Conservation (phyloP, 2,797 vertebrate genomes). For the Alcedo quadribrachys region DNA sequence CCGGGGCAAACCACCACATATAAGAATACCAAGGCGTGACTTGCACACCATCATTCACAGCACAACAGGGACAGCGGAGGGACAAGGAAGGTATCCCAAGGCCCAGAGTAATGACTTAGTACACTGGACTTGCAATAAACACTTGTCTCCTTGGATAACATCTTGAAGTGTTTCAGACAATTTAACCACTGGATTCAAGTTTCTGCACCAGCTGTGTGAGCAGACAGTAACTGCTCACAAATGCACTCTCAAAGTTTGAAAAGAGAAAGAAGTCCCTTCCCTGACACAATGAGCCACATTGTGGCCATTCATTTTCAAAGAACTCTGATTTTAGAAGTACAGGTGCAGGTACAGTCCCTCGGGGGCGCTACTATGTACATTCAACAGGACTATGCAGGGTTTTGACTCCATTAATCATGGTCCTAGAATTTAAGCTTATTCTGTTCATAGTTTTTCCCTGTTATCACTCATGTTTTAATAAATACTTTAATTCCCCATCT, state of each 20-base stretch:
- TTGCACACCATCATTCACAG: neutral
- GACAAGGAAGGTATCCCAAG: neutral
- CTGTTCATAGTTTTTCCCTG: neutral
- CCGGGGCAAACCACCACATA: fast-evolving
- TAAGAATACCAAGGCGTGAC: fast-evolving
- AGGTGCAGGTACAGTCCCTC: neutral
- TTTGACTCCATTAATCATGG: neutral
- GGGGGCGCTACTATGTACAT: neutral
- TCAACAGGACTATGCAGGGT: neutral
- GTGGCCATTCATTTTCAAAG: fast-evolving
- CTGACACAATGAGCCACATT: fast-evolving
- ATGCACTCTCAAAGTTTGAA: neutral
- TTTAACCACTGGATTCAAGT: neutral
- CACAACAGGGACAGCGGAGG: neutral
- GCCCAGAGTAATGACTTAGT: fast-evolving
- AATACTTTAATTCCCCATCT: neutral
- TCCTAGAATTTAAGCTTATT: neutral
- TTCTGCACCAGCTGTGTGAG: neutral
- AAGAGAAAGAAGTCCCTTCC: neutral
- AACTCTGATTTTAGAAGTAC: neutral
- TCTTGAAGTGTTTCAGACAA: neutral
- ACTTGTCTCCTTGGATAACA: neutral
- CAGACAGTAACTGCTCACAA: neutral
- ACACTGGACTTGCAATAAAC: neutral
- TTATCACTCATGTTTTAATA: neutral